Base-by-base conservation (phyloP, 2,113 vertebrate species). In the Ailurus styani region DNA sequence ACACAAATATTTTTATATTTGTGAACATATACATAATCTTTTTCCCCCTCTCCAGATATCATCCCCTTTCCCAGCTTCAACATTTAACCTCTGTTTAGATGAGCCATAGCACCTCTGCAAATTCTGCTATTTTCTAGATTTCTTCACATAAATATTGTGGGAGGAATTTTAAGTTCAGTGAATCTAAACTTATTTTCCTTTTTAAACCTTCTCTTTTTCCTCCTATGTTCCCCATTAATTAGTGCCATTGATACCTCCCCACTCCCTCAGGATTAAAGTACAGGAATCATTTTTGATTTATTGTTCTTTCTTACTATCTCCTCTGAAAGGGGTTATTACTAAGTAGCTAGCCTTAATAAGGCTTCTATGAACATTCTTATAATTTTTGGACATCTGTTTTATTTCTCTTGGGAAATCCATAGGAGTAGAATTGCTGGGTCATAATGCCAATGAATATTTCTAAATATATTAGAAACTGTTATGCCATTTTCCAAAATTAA, bases 151-250 rank as follows among this genome's bases (percentile, higher is more conserved):
- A 57, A 42, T 73, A 29, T 73, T 64, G 10, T 45, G 5, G 37
- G 73, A 86, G 7, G 50, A 85, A 94, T 87, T 82, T 87, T 94
- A 95, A 89, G n/a, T 47, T 93, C 60, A 73, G 6, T 60, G 37
- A 66, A n/a, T 94, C 60, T 72, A 78, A 91, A 57, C 18, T 82
- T 55, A 90, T 18, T 77, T 93, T 89, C 40, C 45, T 84, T 91
- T 88, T 9, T 93, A 91, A 96, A 79, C 50, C 8, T 84, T 17
- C 78, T 83, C n/a, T 83, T 93, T 96, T 91, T 90, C 37, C 15
- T 87, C 29, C 31, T 87, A 0, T 84, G 52, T 62, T 86, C 29
- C 20, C 15, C 60, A 40, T 70, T 95, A 90, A 72, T 90, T 64
- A 79, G 47, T 60, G 14, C 23, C 29, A 40, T 64, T 86, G 45